Conservation (phyloP, 1,140 invertebrate genomes). For the Lepidurus arcticus region DNA sequence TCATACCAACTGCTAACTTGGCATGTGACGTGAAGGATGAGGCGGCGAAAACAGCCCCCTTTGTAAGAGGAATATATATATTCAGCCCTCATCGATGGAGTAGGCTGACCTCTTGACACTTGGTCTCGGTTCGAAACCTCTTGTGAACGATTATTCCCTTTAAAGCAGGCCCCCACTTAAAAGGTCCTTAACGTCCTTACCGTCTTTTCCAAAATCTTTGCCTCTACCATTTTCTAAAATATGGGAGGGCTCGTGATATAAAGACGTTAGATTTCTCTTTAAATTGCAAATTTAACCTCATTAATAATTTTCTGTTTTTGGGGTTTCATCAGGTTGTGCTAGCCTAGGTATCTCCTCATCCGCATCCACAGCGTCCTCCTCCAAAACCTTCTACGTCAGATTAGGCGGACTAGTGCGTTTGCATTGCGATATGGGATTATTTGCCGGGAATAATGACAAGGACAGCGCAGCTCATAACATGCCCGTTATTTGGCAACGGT, state of each 20-base stretch:
- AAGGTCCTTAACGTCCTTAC: background rate
- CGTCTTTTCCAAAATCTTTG: background rate
- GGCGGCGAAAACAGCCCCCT: slow-evolving; percentile 7
- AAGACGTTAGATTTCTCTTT: background rate
- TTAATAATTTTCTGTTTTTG: background rate
- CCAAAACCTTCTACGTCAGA: background rate
- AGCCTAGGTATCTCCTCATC: background rate
- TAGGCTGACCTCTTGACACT: slow-evolving; percentile 21
- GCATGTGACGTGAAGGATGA: slow-evolving; percentile 14
- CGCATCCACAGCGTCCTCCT: background rate
- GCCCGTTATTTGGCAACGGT: background rate
- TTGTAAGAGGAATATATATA: background rate
- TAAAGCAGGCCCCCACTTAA: slow-evolving; percentile 17
- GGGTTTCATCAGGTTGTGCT: background rate
- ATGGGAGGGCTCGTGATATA: background rate
- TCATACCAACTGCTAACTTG: slow-evolving; percentile 11
- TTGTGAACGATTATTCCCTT: background rate
- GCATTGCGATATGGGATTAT: slow-evolving; percentile 8
- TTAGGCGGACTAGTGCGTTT: background rate
- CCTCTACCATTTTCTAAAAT: background rate
- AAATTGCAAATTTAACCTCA: background rate
- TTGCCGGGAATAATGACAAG: slow-evolving; percentile 9
- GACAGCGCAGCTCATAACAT: slow-evolving; percentile 2
- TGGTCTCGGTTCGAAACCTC: background rate
- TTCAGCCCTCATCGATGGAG: background rate